Evolutionary conservation across 2,113 vertebrate genomes (phyloP), one percentile per base, ranked within the genome.

Genomic region (Uria aalge): DNA sequence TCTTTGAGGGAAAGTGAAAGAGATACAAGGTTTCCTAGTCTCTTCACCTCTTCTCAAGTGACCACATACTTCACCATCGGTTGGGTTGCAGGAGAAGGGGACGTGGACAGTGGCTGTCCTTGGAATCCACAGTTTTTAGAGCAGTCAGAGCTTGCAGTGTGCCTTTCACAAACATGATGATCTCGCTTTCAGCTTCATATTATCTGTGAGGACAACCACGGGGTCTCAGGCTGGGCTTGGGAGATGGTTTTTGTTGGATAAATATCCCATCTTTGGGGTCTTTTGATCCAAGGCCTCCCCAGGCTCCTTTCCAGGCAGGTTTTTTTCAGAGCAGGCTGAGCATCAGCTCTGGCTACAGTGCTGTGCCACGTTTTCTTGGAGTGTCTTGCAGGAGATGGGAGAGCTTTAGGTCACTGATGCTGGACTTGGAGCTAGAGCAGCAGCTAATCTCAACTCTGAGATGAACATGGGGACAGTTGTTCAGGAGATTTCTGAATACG

Each of bases 171-270:
- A 55, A 59, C 41, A 23, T 43, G 23, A 52, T 40, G 36, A 72
- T 6, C 68, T 85, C 1, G 0, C 55, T 77, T 62, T 68, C 45
- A 88, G 24, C 47, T 64, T 50, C 12, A 0, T 57, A 9, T 22
- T 73, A 41, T 52, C 82, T 66, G 15, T 0, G 0, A 64, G 67
- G 40, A 52, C 22, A 21, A 23, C 41, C 55, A 23, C 0, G 0
- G 17, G 12, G 14, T 74, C 47, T 29, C 24, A 59, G 56, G 43
- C 60, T 72, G 62, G 60, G 14, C n/a, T 77, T 72, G 64, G 52
- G 32, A 91, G 80, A 27, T 81, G 29, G 26, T 41, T 11, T 55
- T 48, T 75, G 2, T 74, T 71, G 32, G 36, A 27, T 38, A 69
- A 59, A 47, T 45, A 55, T 12, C 9, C 40, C 36, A 40, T 62